phyloP scores from a whole-genome alignment of 1,140 invertebrate species.

The Drosophila parvula region DNA sequence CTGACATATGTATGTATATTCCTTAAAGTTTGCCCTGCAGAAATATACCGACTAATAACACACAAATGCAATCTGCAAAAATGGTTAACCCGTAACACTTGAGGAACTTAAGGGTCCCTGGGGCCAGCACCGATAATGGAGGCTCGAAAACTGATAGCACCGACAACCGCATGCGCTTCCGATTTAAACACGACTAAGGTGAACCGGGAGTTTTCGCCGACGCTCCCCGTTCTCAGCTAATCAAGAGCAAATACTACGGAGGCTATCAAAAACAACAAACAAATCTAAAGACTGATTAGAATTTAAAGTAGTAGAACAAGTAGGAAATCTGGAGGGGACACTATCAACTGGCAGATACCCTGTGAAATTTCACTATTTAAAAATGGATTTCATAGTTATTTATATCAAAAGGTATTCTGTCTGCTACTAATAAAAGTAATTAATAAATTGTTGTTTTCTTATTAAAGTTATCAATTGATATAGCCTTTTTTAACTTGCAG shows the following conservation, averaged over 20 bases:
- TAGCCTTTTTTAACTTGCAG: too few species aligned
- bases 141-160: conserved; percentile 12
- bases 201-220: conserved; percentile 12
- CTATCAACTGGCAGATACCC: background rate
- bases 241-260: conserved; percentile 70
- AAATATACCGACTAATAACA: background rate
- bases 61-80: background rate
- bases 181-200: conserved; percentile 64
- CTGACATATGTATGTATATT: background rate
- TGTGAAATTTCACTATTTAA: background rate
- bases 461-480: background rate
- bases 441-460: background rate
- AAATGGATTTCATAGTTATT: background rate
- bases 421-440: background rate
- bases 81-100: background rate
- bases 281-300: conserved; percentile 74
- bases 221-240: conserved; percentile 51
- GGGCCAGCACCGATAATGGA: conserved; percentile 6
- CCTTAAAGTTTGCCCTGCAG: background rate
- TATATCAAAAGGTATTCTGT: background rate
- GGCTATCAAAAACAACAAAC: conserved; percentile 67
- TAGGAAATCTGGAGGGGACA: background rate
- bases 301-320: conserved; percentile 58
- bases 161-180: conserved; percentile 55
- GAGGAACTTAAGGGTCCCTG: background rate